Conservation (phyloP, 2,797 vertebrate species). For the Gallinago solitaria region DNA sequence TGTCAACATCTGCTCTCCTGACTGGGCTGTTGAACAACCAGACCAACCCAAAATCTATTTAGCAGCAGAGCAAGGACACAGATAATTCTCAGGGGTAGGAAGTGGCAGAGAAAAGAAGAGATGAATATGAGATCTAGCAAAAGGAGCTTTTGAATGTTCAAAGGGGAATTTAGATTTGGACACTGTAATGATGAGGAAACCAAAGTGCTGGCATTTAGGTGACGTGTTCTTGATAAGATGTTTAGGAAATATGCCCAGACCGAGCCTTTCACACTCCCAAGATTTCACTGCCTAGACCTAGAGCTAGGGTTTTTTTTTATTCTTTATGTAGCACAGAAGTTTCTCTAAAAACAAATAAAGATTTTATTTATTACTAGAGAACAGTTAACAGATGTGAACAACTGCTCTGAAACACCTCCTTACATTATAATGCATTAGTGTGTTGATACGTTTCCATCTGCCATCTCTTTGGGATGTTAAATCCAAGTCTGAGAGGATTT, state of each 20-base stretch:
- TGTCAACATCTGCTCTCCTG: background rate
- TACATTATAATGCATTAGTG: conserved; percentile 97
- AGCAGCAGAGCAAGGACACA: background rate
- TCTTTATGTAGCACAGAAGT: background rate
- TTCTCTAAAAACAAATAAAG: background rate
- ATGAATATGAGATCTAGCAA: background rate
- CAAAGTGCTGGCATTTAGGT: background rate
- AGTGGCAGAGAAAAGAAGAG: background rate
- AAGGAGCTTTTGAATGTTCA: background rate
- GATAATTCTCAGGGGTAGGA: background rate
- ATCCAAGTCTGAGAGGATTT: conserved; percentile 96
- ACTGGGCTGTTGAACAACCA: background rate
- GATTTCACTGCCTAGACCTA: background rate
- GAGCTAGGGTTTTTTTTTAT: background rate
- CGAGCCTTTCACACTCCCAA: background rate
- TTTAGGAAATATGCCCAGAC: background rate
- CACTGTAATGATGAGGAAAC: background rate
- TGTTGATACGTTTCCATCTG: conserved; percentile 93
- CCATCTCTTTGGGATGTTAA: conserved; percentile 96
- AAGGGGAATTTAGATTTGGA: background rate
- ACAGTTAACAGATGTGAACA: background rate
- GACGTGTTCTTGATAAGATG: background rate
- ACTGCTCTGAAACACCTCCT: conserved; percentile 70
- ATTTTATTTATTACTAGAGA: conserved; percentile 5
- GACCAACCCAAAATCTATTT: conserved; percentile 1